Percentiles rank a stretch among this genome's conserved stretches.
Evolutionary conservation across 2,797 vertebrate genomes (phyloP).

Genomic region (Nyctalus aviator): DNA sequence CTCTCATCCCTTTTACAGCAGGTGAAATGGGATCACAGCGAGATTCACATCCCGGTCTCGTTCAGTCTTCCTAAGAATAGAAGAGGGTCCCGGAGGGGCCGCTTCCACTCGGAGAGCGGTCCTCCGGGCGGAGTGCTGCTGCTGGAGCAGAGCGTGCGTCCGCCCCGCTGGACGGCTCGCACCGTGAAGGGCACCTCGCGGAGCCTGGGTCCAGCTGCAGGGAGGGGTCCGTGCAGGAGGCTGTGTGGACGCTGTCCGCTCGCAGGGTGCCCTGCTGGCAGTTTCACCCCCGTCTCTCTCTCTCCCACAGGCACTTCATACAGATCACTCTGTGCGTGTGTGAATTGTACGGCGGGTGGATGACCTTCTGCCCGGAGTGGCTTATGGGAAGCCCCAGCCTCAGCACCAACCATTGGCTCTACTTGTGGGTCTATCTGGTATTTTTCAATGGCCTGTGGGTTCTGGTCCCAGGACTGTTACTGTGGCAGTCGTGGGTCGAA

Average conservation of each 20-base stretch:
- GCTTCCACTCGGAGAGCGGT: neutral
- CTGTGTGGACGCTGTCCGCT: fast-evolving
- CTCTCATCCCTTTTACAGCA: neutral
- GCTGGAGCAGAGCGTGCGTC: neutral
- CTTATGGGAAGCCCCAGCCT: conserved; percentile 88
- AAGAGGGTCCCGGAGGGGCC: neutral
- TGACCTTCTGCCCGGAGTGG: conserved; percentile 91
- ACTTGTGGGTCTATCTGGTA: conserved; percentile 91
- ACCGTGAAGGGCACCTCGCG: neutral
- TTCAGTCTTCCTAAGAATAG: neutral
- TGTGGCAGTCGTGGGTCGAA: conserved; percentile 89
- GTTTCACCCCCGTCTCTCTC: neutral
- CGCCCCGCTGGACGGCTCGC: neutral
- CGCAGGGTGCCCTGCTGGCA: no score
- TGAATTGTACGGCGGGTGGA: conserved; percentile 89
- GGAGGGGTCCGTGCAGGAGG: neutral
- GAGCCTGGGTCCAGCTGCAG: neutral
- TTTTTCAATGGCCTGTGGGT: conserved; percentile 90
- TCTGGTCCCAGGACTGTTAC: conserved; percentile 87
- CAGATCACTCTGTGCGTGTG: conserved; percentile 89
- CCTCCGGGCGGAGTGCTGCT: neutral
- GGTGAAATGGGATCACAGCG: neutral
- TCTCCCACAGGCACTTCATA: conserved; percentile 88
- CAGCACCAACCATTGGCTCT: conserved; percentile 87
- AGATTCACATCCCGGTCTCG: neutral